Evolutionary conservation across 64 coral and sea anemone genomes (phyloP), one percentile per base, ranked within the genome.

Genomic region (Stichodactyla helianthus): DNA sequence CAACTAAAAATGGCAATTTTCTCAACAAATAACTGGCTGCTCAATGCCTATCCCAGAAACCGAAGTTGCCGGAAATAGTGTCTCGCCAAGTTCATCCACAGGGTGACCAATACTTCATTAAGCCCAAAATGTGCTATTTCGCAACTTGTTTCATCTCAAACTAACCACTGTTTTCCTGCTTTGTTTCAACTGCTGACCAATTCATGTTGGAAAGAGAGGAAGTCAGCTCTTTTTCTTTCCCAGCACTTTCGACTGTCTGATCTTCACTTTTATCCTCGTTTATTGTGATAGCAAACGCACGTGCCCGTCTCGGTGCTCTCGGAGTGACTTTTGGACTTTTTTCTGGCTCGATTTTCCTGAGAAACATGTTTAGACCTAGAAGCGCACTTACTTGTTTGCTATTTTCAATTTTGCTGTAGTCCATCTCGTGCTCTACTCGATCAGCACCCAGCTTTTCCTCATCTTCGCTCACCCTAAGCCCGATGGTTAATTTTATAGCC

Each of bases 351-450:
- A 84, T 84, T 17, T 63, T 84, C 23, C 31, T 55, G 22, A 84
- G 52, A 23, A 84, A 84, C 83, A 58, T 20, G 25, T 84, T 84
- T 16, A 84, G 31, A 17, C 83, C 83, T 44, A 13, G 44, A 35
- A 84, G 54, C 61, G 83, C 83, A 58, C 53, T 84, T 25, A 10
- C 27, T 55, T 59, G 83, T 84, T 55, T 58, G 17, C 44, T 84
- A 10, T 84, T 55, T 17, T 84, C 55, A 55, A 19, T 59, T 84
- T 84, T 84, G 19, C 25, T 58, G 31, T 58, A 84, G 27, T 84
- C 88, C 70, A 94, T 94, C 6, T 88, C 93, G 52, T 94, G 93
- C 50, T 94, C 93, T n/a, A 94, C 93, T 17, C 84, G 62, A 70
- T 94, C 93, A 25, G 88, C 90, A 5, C 93, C 93, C 2, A 91